Evolutionary conservation across 1,140 invertebrate genomes (phyloP), one percentile per base, ranked within the genome.

Genomic region (Bombus picipes): DNA sequence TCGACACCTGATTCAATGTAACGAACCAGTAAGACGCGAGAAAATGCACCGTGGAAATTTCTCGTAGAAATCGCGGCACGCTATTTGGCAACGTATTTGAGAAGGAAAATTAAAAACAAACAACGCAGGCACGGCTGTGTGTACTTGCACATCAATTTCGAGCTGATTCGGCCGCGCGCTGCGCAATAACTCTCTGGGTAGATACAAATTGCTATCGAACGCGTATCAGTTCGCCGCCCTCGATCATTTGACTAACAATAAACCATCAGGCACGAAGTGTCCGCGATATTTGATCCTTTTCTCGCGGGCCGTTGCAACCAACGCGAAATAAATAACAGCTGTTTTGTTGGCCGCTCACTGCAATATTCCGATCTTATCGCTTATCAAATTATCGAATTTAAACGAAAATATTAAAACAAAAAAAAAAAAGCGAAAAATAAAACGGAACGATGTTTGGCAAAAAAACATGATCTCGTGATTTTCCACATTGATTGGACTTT

Each of bases 21-120:
- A 71, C 43, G 9, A 15, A 34, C 5, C 43, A 25, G 25, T 28
- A 41, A 47, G 65, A n/a, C 28, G 37, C 37, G 34, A 32, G 28
- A 39, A 73, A 73, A 71, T 32, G 28, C 22, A 41, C 25, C 43
- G 28, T 10, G 32, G 10, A n/a, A 43, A 43, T 37, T n/a, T 39
- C 28, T 71, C 47, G 43, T n/a, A 39, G 41, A 65, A 65, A 57
- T 86, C 75, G 77, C 66, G 70, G 43, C 39, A 83, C 57, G 72
- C 70, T 53, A 53, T 53, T 53, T 53, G 47, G 71, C 18, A 53
- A 6, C 81, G 81, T 86, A 82, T 90, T 83, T 77, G 70, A 62
- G 65, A 83, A 66, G 76, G 78, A 84, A 89, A 89, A 89, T 89
- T 89, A 89, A 89, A 89, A 89, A 86, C 87, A 89, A 89, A 89